Evolutionary conservation across 2,113 vertebrate species (phyloP), one percentile per base, ranked within the genome.

Genomic region (Paradisaea rubra): DNA sequence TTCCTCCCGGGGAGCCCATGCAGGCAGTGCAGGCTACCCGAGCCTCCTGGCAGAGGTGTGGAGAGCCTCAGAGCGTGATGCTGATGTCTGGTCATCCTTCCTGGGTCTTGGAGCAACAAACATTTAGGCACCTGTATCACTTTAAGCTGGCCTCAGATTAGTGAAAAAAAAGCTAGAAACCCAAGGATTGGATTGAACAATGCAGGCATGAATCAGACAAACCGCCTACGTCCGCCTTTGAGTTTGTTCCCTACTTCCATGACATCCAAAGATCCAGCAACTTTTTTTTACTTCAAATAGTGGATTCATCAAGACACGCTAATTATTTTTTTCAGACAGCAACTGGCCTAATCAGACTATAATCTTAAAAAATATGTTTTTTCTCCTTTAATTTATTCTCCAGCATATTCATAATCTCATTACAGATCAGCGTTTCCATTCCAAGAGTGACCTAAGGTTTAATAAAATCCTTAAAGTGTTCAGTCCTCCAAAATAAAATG

Each of bases 1-100:
- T 0, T 19, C 12, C 7, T 16, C 22, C 11, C 13, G 13, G 49
- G 52, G 21, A 74, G 37, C 21, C 5, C 30, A 7, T 4, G 33
- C 65, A 44, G 69, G 42, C 56, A 83, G 47, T 3, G 10, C 47
- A n/a, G 56, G 27, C 24, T 35, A 13, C 35, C 33, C 0, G 0
- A n/a, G 35, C 7, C 13, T 39, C 53, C 61, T 3, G 1, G 15
- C 30, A 65, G 37, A 6, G 15, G 10, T 15, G 35, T 0, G 2
- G 33, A 39, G 47, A 90, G 6, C 19, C n/a, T 63, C 0, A 0
- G 39, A 11, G 17, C 0, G 0, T 9, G n/a, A 24, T 24, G 15
- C 21, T 6, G 0, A 1, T 24, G 10, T 16, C 80, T 54, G 49
- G 4, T 7, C 63, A 27, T n/a, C n/a, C 45, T 69, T 42, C 28